Conservation (phyloP, 2,113 vertebrate genomes). For the Siniperca knerii region DNA sequence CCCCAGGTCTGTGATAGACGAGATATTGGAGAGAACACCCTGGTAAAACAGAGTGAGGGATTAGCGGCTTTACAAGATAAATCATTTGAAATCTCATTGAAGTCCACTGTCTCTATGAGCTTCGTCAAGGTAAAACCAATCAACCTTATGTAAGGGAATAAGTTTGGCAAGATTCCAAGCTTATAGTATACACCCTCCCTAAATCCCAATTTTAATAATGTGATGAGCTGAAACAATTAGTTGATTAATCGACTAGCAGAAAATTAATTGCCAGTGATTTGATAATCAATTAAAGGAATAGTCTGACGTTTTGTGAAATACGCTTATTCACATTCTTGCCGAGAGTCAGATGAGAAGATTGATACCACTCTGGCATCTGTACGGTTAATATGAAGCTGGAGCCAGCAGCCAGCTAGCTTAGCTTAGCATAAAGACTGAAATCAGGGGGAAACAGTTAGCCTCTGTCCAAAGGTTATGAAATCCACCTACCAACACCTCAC, state of each 20-base stretch:
- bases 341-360: no score
- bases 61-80: background rate
- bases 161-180: background rate
- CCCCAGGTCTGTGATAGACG: conserved; percentile 96
- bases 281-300: background rate
- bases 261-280: background rate
- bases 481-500: background rate
- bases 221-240: background rate
- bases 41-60: conserved; percentile 51
- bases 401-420: background rate
- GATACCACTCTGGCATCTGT: background rate
- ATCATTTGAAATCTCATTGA: background rate
- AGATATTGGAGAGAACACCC: conserved; percentile 98
- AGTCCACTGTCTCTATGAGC: background rate
- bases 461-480: background rate
- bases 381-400: background rate
- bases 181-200: no score
- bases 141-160: background rate
- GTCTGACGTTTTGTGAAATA: background rate
- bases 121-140: background rate
- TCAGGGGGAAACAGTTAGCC: background rate
- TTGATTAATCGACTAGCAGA: background rate
- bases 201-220: background rate
- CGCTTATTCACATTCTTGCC: background rate
- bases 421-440: conserved; percentile 1